phyloP scores from a whole-genome alignment of 2,113 vertebrate species.

The Aleadryas rufinucha region DNA sequence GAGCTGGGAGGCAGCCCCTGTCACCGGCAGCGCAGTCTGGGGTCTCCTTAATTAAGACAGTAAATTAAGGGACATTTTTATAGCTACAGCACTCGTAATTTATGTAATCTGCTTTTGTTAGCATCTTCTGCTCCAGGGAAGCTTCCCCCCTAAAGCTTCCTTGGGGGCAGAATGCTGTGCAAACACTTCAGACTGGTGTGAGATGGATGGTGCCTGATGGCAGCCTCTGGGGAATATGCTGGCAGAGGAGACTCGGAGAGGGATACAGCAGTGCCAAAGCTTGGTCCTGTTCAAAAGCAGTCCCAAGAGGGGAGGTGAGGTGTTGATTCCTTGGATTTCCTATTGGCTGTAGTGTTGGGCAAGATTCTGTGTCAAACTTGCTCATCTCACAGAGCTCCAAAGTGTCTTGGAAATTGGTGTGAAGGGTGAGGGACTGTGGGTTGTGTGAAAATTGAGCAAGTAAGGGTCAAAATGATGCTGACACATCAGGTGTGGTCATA shows the following conservation, averaged over 20 bases:
- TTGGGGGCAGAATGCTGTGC: not conserved
- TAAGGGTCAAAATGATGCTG: not conserved
- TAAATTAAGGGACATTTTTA: not conserved
- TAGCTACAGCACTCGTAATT: not conserved
- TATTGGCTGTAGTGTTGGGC: not conserved
- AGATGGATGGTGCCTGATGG: not conserved
- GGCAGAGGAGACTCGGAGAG: not conserved
- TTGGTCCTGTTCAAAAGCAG: not conserved
- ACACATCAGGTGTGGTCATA: fast-evolving
- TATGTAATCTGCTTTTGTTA: not conserved
- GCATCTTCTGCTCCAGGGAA: not conserved
- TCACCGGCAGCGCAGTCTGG: not conserved
- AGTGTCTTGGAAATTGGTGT: not conserved
- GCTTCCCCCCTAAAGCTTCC: not conserved
- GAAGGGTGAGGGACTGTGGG: not conserved
- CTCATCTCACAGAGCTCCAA: fast-evolving
- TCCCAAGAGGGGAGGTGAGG: not conserved
- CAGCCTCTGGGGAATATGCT: not conserved
- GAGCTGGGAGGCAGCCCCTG: not conserved
- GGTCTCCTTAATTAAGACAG: not conserved
- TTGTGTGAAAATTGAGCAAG: not conserved
- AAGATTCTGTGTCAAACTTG: not conserved
- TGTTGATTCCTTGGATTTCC: not conserved
- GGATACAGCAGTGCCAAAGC: not conserved
- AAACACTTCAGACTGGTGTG: fast-evolving